These are phyloP conservation scores for Digitonthophagus gazella DNA, from an alignment of 2,888 invertebrate species.

Conservation along the genomic window DNA sequence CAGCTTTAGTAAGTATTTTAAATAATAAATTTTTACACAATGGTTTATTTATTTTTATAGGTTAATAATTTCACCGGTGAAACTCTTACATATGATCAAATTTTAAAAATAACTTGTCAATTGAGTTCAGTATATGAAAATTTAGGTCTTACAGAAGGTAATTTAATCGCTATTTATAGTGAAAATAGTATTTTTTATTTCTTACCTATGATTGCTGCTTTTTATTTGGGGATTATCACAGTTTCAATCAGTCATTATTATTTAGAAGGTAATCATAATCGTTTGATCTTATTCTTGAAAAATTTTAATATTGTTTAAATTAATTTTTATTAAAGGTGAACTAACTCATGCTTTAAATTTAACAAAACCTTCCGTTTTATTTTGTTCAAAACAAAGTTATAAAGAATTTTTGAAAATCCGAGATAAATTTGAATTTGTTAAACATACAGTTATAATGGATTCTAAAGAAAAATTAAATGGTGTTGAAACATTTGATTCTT, in stretches of 20 bases:
- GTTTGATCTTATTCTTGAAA: no score
- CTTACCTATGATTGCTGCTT: conserved; percentile 35
- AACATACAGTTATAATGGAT: no score
- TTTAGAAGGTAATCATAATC: conserved; percentile 27
- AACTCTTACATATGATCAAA: conserved; percentile 31
- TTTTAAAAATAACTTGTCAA: conserved; percentile 33
- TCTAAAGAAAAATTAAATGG: conserved; percentile 46
- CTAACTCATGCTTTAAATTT: no score
- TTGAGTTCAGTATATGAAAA: conserved; percentile 34
- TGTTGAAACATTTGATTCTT: conserved; percentile 48
- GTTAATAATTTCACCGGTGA: conserved; percentile 34
- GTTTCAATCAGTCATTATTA: conserved; percentile 37
- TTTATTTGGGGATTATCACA: conserved; percentile 34
- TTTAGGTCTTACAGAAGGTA: conserved; percentile 27
- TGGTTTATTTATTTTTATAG: no score
- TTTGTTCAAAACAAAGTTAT: conserved; percentile 59
- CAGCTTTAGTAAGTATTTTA: conserved; percentile 23
- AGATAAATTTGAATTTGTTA: no score
- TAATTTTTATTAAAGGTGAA: no score
- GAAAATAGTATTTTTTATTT: conserved; percentile 38
- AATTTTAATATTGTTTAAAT: no score
- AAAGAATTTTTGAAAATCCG: conserved; percentile 57
- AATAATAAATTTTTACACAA: no score
- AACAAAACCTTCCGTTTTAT: conserved; percentile 64
- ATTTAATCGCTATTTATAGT: conserved; percentile 35